These are phyloP conservation scores for Syngnathus scovelli DNA, from an alignment of 2,113 vertebrate genomes.

Conservation along the genomic window DNA sequence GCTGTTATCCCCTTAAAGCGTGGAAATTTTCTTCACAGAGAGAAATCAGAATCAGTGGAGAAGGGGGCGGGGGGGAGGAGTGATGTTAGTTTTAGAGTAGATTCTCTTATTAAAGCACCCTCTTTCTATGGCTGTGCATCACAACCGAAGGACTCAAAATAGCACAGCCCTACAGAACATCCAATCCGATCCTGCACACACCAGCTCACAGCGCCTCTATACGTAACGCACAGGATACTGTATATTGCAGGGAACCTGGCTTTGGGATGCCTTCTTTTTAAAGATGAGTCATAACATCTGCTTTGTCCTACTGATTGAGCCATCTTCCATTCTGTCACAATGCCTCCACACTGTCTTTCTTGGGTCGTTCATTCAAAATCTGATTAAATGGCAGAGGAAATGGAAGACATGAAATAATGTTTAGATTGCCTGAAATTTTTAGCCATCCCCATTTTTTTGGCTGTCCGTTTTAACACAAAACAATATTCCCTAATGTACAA, in stretches of 20 bases:
- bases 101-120: slow-evolving; percentile 25
- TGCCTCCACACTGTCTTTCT: slow-evolving; percentile 2
- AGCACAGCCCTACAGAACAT: slow-evolving; percentile 50
- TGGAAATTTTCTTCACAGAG: slow-evolving; percentile 18
- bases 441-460: background rate
- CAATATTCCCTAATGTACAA: slow-evolving; percentile 1
- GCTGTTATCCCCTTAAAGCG: slow-evolving; percentile 27
- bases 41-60: background rate
- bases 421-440: background rate
- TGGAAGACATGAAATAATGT: background rate
- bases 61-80: background rate
- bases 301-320: slow-evolving; percentile 11
- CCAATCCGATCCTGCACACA: slow-evolving; percentile 15
- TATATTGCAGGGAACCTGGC: slow-evolving; percentile 15
- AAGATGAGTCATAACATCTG: slow-evolving; percentile 12
- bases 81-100: slow-evolving; percentile 26
- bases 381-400: slow-evolving; percentile 12
- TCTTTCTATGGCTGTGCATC: slow-evolving; percentile 43
- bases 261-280: slow-evolving; percentile 8
- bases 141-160: slow-evolving; percentile 48
- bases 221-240: background rate
- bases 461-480: background rate
- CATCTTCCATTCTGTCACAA: slow-evolving; percentile 4
- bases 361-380: background rate
- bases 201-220: background rate